phyloP scores from a whole-genome alignment of 2,888 invertebrate species.

The Stenodera caucasica region DNA sequence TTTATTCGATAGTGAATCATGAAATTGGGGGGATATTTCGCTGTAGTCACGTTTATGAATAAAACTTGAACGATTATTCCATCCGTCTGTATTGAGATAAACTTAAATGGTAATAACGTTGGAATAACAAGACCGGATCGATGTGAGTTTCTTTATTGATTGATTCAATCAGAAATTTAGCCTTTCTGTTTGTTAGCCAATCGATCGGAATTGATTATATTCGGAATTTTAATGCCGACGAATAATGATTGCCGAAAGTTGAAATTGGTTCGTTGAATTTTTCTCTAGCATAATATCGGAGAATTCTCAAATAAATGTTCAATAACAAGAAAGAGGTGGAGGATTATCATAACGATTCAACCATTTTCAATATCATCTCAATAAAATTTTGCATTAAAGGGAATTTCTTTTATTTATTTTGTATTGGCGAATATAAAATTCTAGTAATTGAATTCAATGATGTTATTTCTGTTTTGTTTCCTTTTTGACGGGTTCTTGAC shows the following conservation, averaged over 20 bases:
- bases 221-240: neutral
- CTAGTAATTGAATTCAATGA: neutral
- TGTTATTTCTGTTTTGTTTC: neutral
- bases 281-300: neutral
- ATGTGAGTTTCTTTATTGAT: too few species aligned
- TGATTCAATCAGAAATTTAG: neutral
- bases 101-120: neutral
- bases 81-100: too few species aligned
- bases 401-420: neutral
- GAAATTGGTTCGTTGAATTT: neutral
- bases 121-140: neutral
- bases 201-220: neutral
- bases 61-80: neutral
- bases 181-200: neutral
- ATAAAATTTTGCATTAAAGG: slow-evolving; percentile 1
- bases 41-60: neutral
- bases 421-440: neutral
- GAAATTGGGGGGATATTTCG: neutral
- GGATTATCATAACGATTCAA: slow-evolving; percentile 3
- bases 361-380: slow-evolving; percentile 6
- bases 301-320: slow-evolving; percentile 4
- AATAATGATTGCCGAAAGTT: neutral
- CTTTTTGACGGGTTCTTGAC: neutral
- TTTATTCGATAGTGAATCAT: neutral
- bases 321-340: neutral